Evolutionary conservation across 2,888 invertebrate species (phyloP).

Genomic region (Xanthorhoe designata): DNA sequence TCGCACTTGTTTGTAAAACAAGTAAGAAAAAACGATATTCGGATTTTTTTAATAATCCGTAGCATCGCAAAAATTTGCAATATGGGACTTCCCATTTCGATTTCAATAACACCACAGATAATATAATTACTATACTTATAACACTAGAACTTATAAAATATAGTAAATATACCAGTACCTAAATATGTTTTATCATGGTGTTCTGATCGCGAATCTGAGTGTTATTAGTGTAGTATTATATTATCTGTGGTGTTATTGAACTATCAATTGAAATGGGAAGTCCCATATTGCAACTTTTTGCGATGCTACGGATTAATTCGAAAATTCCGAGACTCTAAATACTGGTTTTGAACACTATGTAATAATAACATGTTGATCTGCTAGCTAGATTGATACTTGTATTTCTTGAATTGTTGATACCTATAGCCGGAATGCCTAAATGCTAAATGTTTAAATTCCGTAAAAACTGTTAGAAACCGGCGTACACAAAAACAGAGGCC

Average conservation of each 20-base stretch:
- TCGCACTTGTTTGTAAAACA: neutral
- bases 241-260: conserved; percentile 12
- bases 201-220: no score
- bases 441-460: no score
- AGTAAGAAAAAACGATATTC: neutral
- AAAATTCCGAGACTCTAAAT: neutral
- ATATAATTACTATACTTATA: no score
- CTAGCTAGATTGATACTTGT: neutral
- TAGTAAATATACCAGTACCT: no score
- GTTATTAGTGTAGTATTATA: no score
- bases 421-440: no score
- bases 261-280: neutral
- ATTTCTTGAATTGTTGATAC: neutral
- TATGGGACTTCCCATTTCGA: neutral
- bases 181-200: no score
- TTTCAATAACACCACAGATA: conserved; percentile 11
- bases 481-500: no score
- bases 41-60: neutral
- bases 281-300: neutral
- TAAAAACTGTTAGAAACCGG: no score
- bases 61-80: neutral
- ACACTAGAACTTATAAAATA: no score
- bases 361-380: neutral
- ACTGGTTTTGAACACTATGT: neutral
- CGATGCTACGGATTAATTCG: neutral